Conservation (phyloP, 92 coral and sea anemone genomes). For the Blastomussa wellsi region DNA sequence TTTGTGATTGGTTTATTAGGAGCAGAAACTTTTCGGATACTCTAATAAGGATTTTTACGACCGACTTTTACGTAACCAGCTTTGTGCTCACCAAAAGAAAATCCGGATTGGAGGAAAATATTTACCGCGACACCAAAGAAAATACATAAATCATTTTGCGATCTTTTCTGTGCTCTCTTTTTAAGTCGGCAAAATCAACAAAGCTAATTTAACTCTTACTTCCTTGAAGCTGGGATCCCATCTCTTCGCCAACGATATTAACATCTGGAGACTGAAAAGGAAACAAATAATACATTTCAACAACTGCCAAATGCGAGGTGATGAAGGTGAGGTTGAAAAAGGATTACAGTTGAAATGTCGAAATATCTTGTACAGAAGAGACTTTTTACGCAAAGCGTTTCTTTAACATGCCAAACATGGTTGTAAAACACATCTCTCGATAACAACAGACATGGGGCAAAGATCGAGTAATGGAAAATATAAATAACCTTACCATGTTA, state of each 20-base stretch:
- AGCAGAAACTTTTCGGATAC: not conserved
- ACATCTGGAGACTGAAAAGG: conserved; percentile 86
- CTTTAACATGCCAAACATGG: not conserved
- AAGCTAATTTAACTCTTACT: conserved; percentile 45
- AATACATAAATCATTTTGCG: not conserved
- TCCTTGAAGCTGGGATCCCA: conserved; percentile 87
- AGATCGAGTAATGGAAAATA: not conserved
- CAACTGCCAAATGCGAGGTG: not conserved
- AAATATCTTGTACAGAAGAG: not conserved
- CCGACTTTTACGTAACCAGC: too few relatives aligned
- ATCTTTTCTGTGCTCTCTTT: not conserved
- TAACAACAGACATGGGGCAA: not conserved
- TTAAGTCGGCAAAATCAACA: not conserved
- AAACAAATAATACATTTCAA: not conserved
- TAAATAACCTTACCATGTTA: conserved; percentile 73
- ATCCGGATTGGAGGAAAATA: too few relatives aligned
- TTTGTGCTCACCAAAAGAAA: too few relatives aligned
- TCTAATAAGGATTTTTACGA: not conserved
- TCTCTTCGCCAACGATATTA: conserved; percentile 73
- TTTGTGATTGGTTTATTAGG: not conserved
- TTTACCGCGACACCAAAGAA: too few relatives aligned
- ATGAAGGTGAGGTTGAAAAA: not conserved
- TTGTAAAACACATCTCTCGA: not conserved
- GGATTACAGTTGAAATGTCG: not conserved
- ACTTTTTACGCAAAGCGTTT: not conserved